phyloP scores from a whole-genome alignment of 2,113 vertebrate species.

The Aldabrachelys gigantea region DNA sequence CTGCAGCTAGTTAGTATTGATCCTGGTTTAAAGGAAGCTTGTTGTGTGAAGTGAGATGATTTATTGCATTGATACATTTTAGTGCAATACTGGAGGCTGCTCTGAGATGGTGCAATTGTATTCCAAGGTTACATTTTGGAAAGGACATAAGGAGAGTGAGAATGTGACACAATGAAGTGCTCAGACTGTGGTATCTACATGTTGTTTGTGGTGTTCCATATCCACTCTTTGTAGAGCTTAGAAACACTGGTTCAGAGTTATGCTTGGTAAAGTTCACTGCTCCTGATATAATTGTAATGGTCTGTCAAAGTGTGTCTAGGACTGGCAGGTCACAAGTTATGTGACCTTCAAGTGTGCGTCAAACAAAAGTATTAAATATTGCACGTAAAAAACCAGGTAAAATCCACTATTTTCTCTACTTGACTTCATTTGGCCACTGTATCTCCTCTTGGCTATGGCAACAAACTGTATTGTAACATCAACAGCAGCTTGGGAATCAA shows the following conservation, averaged over 20 bases:
- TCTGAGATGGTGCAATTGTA: neutral
- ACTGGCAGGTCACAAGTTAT: neutral
- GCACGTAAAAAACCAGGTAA: neutral
- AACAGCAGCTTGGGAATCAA: neutral
- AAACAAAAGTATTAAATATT: neutral
- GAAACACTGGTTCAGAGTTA: neutral
- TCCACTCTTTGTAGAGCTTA: neutral
- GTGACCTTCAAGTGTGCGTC: neutral
- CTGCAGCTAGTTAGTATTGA: neutral
- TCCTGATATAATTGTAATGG: neutral
- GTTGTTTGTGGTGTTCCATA: neutral
- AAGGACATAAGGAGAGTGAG: neutral
- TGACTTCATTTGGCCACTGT: neutral
- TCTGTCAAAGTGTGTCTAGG: neutral
- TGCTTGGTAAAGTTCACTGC: neutral
- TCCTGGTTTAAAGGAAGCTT: neutral
- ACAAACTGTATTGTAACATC: fast-evolving
- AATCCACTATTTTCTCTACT: neutral
- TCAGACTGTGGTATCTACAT: neutral
- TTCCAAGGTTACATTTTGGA: neutral
- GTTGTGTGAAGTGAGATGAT: neutral
- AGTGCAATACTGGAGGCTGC: neutral
- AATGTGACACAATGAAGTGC: neutral
- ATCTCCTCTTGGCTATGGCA: neutral
- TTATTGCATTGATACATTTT: neutral